Evolutionary conservation across 2,797 vertebrate species (phyloP).

Genomic region (Epinephelus malabaricus): DNA sequence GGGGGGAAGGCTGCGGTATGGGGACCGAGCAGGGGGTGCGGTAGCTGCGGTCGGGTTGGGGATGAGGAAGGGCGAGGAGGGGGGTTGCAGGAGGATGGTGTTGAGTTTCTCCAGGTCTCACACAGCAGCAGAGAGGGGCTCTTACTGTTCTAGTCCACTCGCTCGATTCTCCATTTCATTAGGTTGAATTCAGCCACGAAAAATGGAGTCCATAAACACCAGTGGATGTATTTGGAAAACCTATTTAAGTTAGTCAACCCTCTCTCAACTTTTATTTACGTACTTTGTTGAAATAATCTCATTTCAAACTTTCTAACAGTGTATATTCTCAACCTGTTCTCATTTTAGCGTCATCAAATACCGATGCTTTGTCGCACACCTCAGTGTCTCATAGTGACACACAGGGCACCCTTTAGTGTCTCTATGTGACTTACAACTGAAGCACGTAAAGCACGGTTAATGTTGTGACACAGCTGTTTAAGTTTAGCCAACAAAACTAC

Average conservation of each 20-base stretch:
- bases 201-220: constrained; percentile 16
- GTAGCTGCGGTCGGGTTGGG: constrained; percentile 62
- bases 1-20: constrained; percentile 51
- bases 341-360: no score
- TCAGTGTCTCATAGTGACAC: no score
- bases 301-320: no score
- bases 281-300: no score
- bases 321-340: no score
- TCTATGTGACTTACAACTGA: no score
- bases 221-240: constrained; percentile 9
- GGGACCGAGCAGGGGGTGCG: constrained; percentile 38
- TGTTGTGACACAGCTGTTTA: no score
- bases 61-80: constrained; percentile 12
- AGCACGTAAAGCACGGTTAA: no score
- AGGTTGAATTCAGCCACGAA: background rate
- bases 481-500: no score
- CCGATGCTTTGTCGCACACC: no score
- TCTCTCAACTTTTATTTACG: background rate
- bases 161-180: constrained; percentile 18
- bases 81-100: constrained; percentile 56
- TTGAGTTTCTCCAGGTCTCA: constrained; percentile 75
- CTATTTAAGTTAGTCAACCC: background rate
- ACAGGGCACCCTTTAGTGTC: no score
- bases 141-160: constrained; percentile 41
- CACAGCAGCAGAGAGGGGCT: constrained; percentile 53